Evolutionary conservation across 2,888 invertebrate genomes (phyloP), one percentile per base, ranked within the genome.

Genomic region (Melanargia galathea): DNA sequence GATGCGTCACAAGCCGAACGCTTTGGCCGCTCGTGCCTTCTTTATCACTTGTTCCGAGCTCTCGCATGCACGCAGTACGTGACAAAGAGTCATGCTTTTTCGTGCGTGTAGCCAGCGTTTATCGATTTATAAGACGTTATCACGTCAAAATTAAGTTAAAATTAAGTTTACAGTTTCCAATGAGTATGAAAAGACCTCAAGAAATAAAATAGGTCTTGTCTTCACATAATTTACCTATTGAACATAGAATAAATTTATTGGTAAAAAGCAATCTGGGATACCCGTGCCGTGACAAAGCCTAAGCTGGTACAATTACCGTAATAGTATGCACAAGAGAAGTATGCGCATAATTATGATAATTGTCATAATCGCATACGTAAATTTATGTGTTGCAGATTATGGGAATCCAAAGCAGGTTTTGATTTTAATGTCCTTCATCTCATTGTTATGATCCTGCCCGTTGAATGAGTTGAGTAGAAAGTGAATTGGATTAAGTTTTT

Each of bases 191-290:
- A 30, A 7, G 18, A 71, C 69, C 66, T 67, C 71, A 64, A 70
- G 63, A 64, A 56, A 61, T 62, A 66, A 71, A 71, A 72, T 67
- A 64, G 67, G 60, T 69, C 61, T 61, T 56, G 45, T 60, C 66
- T 65, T 66, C 65, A 65, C 70, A 72, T 71, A 70, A 71, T 71
- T 70, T 73, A 72, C 70, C 56, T 65, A 63, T 68, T 63, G 64
- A 66, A 75, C 73, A 73, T 70, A 74, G 72, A 77, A 77, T 72
- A 70, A 66, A 65, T 64, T 70, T 60, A 54, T 61, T 61, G 59
- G 65, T 64, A 70, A 71, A 73, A 74, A 48, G 35, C 64, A 56
- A 51, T 57, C 59, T 56, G 75, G 72, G 69, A 73, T 75, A 71
- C 58, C 76, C 75, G 64, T 73, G 64, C 67, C 72, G 73, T 75